Conservation (phyloP, 2,797 vertebrate species). For the Gambusia yucatana region DNA sequence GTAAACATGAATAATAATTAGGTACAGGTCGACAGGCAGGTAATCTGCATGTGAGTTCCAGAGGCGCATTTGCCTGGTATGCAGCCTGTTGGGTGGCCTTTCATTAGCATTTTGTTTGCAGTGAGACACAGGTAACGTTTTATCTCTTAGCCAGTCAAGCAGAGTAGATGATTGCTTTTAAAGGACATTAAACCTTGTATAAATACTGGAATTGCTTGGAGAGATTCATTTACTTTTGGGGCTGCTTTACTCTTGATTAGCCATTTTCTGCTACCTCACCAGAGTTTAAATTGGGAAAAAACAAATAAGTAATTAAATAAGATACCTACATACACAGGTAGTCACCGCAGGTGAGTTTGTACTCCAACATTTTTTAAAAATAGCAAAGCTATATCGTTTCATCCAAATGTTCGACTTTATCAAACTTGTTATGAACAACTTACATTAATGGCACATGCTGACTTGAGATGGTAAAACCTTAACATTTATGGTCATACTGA, state of each 20-base stretch:
- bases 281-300: not conserved
- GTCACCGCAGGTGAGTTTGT: conserved; percentile 13
- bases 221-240: conserved; percentile 44
- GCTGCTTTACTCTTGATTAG: conserved; percentile 13
- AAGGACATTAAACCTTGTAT: conserved; percentile 60
- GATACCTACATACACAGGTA: conserved; percentile 10
- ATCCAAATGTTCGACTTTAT: conserved; percentile 19
- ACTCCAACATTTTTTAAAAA: conserved; percentile 14
- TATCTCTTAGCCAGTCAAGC: conserved; percentile 73
- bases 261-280: not conserved
- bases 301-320: not conserved
- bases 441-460: conserved; percentile 6
- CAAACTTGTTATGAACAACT: conserved; percentile 5
- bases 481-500: not conserved
- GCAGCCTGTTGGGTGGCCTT: conserved; percentile 59
- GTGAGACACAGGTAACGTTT: conserved; percentile 61
- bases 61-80: conserved; percentile 40
- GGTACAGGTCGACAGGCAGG: conserved; percentile 79
- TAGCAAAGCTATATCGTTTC: conserved; percentile 2
- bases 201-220: conserved; percentile 40
- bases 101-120: conserved; percentile 77
- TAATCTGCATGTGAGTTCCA: conserved; percentile 80
- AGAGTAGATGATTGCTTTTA: conserved; percentile 71
- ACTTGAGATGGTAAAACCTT: conserved; percentile 9
- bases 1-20: conserved; percentile 89